Base-by-base conservation (phyloP, 2,113 vertebrate genomes). In the Synodontis membranacea region DNA sequence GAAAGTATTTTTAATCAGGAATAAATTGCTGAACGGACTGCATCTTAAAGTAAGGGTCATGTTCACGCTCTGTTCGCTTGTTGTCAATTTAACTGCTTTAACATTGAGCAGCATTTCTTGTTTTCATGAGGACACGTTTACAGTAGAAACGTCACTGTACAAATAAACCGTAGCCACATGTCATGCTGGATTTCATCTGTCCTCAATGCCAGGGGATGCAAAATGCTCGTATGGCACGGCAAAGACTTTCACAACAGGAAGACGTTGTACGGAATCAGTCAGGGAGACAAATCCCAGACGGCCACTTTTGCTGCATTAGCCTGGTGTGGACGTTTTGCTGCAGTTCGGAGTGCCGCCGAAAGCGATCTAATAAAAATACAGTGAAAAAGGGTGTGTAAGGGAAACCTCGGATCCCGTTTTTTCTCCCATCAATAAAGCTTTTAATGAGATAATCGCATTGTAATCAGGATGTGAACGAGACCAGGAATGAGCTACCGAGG, bases 401-500 rank as follows among this genome's bases (percentile, higher is more conserved):
- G 56, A 89, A 85, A 86, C 52, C 86, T 75, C 64, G 79, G 62
- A 78, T 88, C 14, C 68, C 64, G 56, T 56, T 81, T 52, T 82
- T 50, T 48, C 50, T 86, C 86, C 85, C 85, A 86, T 88, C 84
- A 84, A 84, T 81, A 86, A 78, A 84, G 70, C 74, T 84, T 90
- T 87, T 88, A 91, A 90, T 88, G 80, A 88, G 83, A 88, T 92
- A 90, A 92, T 86, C 37, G 84, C 52, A 72, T 90, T 91, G 87
- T 89, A 91, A 93, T 91, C 85, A 91, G 87, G 88, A 90, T 91
- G 91, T 90, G 89, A 86, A 78, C 44, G 88, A 90, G 88, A 88
- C 88, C 81, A 60, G 76, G 81, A 64, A 82, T 54, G 82, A 84
- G 78, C 78, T 82, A 23, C 48, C 79, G 39, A 88, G 68, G 79